Percentiles rank a stretch among this genome's conserved stretches.
These are phyloP conservation scores for Pardalotus punctatus DNA, from an alignment of 2,113 vertebrate genomes.

Conservation along the genomic window DNA sequence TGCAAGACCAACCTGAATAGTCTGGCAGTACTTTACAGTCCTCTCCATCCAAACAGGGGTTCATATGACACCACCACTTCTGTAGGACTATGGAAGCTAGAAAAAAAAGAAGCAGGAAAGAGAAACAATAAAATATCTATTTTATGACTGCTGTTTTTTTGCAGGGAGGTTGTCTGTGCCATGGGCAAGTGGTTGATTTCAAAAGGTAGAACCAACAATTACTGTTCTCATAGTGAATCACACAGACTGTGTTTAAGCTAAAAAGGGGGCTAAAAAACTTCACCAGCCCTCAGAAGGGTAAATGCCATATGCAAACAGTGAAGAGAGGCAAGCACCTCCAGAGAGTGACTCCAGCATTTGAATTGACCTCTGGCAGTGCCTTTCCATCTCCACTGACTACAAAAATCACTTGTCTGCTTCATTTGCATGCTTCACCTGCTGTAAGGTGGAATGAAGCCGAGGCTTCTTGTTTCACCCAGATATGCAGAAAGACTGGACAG, in stretches of 20 bases:
- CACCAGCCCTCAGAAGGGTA: neutral
- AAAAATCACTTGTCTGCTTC: neutral
- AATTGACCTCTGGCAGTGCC: neutral
- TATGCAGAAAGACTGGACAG: neutral
- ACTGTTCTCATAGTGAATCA: neutral
- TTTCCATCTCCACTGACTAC: neutral
- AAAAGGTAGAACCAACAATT: neutral
- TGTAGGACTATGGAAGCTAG: constrained; percentile 92
- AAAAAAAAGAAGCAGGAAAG: constrained; percentile 14
- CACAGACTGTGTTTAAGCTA: neutral
- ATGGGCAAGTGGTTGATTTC: neutral
- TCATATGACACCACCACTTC: constrained; percentile 99
- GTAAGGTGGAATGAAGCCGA: neutral
- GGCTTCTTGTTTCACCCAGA: neutral
- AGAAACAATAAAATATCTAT: neutral
- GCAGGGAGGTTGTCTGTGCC: neutral
- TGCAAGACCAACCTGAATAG: constrained; percentile 97
- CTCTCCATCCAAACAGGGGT: constrained; percentile 94
- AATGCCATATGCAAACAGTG: neutral
- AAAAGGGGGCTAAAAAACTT: neutral
- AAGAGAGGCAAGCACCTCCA: neutral
- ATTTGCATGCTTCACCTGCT: neutral
- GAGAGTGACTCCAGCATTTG: neutral
- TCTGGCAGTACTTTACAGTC: constrained; percentile 96
- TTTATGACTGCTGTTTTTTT: neutral